These are phyloP conservation scores for Pseudachorutes palmiensis DNA, from an alignment of 1,140 invertebrate genomes.

Conservation along the genomic window DNA sequence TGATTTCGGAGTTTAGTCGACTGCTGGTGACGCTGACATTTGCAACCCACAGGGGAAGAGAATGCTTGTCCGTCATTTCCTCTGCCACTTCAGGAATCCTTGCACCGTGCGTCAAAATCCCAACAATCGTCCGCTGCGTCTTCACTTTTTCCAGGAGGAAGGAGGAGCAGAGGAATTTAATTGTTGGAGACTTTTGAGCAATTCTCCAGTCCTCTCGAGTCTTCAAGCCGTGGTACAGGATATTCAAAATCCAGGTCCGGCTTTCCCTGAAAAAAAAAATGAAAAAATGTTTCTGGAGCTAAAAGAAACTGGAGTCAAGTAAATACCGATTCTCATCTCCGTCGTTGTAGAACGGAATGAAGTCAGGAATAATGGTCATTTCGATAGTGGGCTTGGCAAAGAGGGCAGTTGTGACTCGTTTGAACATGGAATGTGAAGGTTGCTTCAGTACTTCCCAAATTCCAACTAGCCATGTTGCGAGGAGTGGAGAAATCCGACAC, in stretches of 20 bases:
- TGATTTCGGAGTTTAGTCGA: constrained; percentile 19
- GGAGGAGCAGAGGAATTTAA: constrained; percentile 35
- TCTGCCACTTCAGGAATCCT: constrained; percentile 30
- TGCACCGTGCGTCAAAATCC: constrained; percentile 27
- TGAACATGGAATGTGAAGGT: constrained; percentile 35
- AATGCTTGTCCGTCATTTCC: constrained; percentile 32
- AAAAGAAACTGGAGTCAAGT: background rate
- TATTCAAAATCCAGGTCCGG: constrained; percentile 32
- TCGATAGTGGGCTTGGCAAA: constrained; percentile 37
- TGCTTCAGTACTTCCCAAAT: constrained; percentile 27
- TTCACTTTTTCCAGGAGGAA: constrained; percentile 30
- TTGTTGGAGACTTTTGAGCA: constrained; percentile 26
- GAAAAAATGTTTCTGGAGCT: constrained; percentile 9
- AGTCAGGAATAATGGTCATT: constrained; percentile 38
- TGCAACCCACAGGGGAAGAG: constrained; percentile 29
- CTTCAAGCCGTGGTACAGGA: constrained; percentile 26
- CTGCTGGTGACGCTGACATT: constrained; percentile 14
- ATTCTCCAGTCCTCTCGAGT: constrained; percentile 33
- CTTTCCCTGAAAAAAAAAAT: constrained; percentile 22
- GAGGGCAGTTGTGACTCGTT: constrained; percentile 27
- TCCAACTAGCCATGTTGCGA: constrained; percentile 35
- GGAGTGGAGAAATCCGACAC: constrained; percentile 22
- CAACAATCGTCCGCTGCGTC: constrained; percentile 25
- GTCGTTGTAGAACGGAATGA: constrained; percentile 35
- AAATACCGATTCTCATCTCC: constrained; percentile 32